Evolutionary conservation across 2,797 vertebrate species (phyloP).

Genomic region (Heteromormyrus szaboi): DNA sequence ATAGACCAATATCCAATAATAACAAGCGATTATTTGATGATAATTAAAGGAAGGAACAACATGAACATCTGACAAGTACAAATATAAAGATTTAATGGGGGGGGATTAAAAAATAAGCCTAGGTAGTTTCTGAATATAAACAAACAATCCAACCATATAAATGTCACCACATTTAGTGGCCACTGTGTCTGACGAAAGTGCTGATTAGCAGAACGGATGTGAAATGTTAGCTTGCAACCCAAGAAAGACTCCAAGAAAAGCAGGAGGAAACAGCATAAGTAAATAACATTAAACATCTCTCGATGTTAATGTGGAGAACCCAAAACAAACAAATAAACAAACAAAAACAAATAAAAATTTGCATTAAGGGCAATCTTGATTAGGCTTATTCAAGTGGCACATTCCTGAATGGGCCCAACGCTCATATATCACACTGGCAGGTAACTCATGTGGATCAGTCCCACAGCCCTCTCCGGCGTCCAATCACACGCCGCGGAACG

Average conservation of each 20-base stretch:
- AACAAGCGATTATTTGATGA: background rate
- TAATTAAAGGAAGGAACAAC: background rate
- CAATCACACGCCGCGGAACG: background rate
- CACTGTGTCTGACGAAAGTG: background rate
- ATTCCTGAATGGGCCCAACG: background rate
- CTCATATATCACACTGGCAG: background rate
- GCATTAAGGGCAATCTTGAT: background rate
- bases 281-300: background rate
- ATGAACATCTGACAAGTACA: background rate
- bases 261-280: background rate
- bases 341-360: background rate
- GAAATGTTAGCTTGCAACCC: background rate
- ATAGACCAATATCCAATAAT: background rate
- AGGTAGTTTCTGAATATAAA: background rate
- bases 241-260: background rate
- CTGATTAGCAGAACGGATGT: background rate
- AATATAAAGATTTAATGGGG: constrained; percentile 5
- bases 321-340: background rate
- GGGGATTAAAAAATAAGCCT: background rate
- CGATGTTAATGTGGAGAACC: background rate
- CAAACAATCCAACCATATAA: background rate
- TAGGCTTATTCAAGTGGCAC: background rate
- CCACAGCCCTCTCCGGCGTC: background rate
- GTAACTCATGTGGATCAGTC: background rate
- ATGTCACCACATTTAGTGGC: background rate